Evolutionary conservation across 2,888 invertebrate species (phyloP), one percentile per base, ranked within the genome.

Genomic region (Ormyrus pomaceus): DNA sequence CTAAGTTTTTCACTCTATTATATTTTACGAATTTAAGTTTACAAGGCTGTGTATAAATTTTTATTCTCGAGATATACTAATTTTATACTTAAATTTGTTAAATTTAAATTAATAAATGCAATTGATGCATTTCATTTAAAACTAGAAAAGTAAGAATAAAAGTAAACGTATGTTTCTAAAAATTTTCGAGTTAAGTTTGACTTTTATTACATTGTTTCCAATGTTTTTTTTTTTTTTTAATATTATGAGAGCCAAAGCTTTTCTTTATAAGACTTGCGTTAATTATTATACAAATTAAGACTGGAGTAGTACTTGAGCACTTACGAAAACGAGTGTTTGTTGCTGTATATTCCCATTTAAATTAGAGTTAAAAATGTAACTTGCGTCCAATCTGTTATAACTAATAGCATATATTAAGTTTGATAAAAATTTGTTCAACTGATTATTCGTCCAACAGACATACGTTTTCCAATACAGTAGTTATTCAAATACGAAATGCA

Each of bases 1-100:
- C 65, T 46, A 77, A 74, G 55, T 56, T 82, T 82, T 69, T 65
- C 48, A 76, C 64, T 65, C 73, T 61, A 74, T 77, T 77, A 65
- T 77, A n/a, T 59, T 79, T 46, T 65, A 71, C 48, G 55, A 79
- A 56, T 82, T 82, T 80, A 82, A 77, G 79, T 82, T 80, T 34
- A 77, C 55, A 82, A 72, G 80, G 82, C 80, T 82, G 80, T 80
- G 82, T 77, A 77, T 74, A 81, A 69, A 56, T 77, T 59, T 76
- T 75, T 55, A 77, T 72, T 78, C 58, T 78, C 58, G 51, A 75
- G 45, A 73, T 70, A 45, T 71, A 70, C 50, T 73, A 75, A 80
- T 75, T 77, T 73, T 77, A 70, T 80, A 82, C 73, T 70, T 79
- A 46, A 74, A 77, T 74, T 77, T 69, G 56, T 77, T 82, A n/a